phyloP scores from a whole-genome alignment of 1,140 invertebrate species.

The Sinella curviseta region DNA sequence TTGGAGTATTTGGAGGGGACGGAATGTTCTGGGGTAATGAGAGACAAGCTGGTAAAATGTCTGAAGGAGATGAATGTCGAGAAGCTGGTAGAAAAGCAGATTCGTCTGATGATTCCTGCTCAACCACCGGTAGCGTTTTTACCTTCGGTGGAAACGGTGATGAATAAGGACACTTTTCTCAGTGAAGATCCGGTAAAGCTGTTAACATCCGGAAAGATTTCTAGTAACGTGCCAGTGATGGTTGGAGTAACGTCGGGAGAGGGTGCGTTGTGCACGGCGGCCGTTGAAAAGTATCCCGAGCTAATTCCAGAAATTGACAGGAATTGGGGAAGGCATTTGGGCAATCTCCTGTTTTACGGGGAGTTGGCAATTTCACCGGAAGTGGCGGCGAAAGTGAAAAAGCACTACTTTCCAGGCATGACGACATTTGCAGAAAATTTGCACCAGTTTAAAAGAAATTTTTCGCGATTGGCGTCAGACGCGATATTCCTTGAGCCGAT shows the following conservation, averaged over 20 bases:
- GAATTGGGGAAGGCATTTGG: neutral
- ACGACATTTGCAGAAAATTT: neutral
- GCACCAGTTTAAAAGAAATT: neutral
- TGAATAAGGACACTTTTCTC: neutral
- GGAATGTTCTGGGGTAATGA: conserved; percentile 22
- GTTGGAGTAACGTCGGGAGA: neutral
- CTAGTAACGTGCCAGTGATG: neutral
- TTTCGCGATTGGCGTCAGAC: neutral
- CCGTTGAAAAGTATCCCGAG: too few species aligned
- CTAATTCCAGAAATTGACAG: neutral
- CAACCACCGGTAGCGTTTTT: neutral
- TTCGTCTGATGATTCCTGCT: neutral
- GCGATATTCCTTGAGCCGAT: neutral
- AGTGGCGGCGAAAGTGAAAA: neutral
- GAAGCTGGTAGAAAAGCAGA: neutral
- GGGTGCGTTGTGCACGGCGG: neutral
- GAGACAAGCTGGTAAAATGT: conserved; percentile 22
- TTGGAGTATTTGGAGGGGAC: neutral
- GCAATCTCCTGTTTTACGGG: neutral
- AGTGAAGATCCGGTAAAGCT: neutral
- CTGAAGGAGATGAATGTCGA: neutral
- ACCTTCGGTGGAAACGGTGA: neutral
- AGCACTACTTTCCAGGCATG: neutral
- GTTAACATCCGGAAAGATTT: neutral
- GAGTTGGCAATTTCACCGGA: neutral